These are phyloP conservation scores for Pelochelys cantorii DNA, from an alignment of 2,797 vertebrate genomes.

Conservation along the genomic window DNA sequence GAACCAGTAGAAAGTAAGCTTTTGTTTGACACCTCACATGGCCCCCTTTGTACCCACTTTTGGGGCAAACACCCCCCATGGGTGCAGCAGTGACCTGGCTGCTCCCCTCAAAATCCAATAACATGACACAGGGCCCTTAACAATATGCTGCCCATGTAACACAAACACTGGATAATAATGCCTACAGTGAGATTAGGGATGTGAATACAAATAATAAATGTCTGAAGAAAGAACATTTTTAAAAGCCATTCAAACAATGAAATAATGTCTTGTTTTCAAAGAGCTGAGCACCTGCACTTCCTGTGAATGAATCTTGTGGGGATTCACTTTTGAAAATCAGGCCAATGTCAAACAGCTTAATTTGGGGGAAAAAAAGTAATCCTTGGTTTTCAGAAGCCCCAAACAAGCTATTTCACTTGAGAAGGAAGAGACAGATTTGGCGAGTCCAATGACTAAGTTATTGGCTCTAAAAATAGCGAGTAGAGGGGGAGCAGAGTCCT, in stretches of 20 bases:
- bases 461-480: too few species aligned
- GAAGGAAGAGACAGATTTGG: neutral
- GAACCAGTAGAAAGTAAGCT: too few species aligned
- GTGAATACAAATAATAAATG: accelerated
- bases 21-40: too few species aligned
- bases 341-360: neutral
- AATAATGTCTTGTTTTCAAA: neutral
- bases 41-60: too few species aligned
- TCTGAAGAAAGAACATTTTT: neutral
- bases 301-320: neutral
- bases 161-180: neutral
- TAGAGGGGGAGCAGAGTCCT: neutral
- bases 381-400: neutral
- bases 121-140: neutral
- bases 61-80: too few species aligned
- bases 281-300: accelerated
- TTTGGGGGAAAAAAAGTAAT: neutral
- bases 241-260: neutral
- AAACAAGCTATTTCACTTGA: neutral
- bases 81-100: too few species aligned
- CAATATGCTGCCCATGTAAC: neutral
- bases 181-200: accelerated
- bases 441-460: neutral
- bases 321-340: neutral
- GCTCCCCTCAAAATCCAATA: too few species aligned